Conservation (phyloP, 2,797 vertebrate species). For the Karalla daura region DNA sequence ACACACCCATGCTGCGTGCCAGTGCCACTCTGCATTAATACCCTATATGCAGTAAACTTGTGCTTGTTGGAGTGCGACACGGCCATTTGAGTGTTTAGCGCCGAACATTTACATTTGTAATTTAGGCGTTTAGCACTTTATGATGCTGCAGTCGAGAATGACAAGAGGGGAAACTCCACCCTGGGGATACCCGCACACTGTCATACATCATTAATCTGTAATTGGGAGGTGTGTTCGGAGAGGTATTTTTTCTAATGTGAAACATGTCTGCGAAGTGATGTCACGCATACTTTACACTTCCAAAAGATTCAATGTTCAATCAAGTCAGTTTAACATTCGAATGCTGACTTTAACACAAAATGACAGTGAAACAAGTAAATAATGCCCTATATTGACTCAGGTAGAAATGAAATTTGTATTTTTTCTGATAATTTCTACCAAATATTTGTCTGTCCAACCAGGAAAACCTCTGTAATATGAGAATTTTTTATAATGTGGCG, state of each 20-base stretch:
- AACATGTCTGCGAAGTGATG: neutral
- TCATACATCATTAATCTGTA: constrained; percentile 35
- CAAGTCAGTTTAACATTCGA: neutral
- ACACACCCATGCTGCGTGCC: neutral
- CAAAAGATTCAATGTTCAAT: too few species aligned
- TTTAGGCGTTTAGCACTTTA: constrained; percentile 46
- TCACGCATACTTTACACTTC: too few species aligned
- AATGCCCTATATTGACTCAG: neutral
- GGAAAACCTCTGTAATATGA: neutral
- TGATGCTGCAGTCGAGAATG: neutral
- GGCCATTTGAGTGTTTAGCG: constrained; percentile 17
- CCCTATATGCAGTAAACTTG: constrained; percentile 28
- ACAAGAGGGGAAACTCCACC: constrained; percentile 22
- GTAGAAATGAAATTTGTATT: neutral
- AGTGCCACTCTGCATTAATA: constrained; percentile 15
- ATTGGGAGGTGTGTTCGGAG: constrained; percentile 17
- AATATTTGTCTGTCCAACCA: neutral
- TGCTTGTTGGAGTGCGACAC: constrained; percentile 5
- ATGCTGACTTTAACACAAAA: neutral
- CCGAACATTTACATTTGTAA: constrained; percentile 49
- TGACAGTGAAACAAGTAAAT: neutral
- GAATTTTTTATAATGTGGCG: neutral
- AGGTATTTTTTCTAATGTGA: constrained; percentile 1
- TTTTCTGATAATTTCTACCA: neutral
- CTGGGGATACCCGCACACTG: constrained; percentile 18